Conservation (phyloP, 2,888 invertebrate species). For the Hecatera dysodea region DNA sequence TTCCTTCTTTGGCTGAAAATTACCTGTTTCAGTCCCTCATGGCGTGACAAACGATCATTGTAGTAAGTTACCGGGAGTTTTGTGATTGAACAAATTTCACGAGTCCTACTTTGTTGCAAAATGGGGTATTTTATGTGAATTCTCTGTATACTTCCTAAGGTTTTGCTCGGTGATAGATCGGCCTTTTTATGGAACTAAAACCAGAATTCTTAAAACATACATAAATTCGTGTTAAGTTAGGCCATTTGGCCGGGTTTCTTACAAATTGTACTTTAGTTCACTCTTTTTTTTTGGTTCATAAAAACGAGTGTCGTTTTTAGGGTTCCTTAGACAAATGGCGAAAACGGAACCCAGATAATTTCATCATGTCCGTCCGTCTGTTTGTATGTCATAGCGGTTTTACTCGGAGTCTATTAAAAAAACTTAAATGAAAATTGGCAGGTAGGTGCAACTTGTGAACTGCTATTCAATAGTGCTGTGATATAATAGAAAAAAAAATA, state of each 20-base stretch:
- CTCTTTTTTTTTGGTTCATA: too few relatives aligned
- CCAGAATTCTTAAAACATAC: neutral
- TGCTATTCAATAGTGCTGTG: too few relatives aligned
- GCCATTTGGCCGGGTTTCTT: neutral
- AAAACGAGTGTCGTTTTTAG: too few relatives aligned
- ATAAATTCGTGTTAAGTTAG: neutral
- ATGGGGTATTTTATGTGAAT: conserved; percentile 64
- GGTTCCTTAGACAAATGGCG: too few relatives aligned
- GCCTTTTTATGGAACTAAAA: conserved; percentile 3
- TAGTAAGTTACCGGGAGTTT: conserved; percentile 64
- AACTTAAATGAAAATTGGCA: too few relatives aligned
- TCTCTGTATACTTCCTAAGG: conserved; percentile 34
- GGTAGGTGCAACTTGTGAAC: too few relatives aligned
- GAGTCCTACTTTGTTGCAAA: conserved; percentile 67
- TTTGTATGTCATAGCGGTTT: too few relatives aligned
- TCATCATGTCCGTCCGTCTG: too few relatives aligned
- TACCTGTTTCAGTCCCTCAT: conserved; percentile 67
- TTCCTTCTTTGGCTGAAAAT: conserved; percentile 50
- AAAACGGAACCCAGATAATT: too few relatives aligned
- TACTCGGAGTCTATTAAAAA: too few relatives aligned
- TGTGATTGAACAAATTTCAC: conserved; percentile 79
- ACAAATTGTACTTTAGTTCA: neutral
- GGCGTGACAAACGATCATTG: conserved; percentile 78
- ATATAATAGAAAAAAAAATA: too few relatives aligned
- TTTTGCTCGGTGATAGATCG: conserved; percentile 29